Conservation (phyloP, 2,113 vertebrate genomes). For the Salvelinus namaycush region DNA sequence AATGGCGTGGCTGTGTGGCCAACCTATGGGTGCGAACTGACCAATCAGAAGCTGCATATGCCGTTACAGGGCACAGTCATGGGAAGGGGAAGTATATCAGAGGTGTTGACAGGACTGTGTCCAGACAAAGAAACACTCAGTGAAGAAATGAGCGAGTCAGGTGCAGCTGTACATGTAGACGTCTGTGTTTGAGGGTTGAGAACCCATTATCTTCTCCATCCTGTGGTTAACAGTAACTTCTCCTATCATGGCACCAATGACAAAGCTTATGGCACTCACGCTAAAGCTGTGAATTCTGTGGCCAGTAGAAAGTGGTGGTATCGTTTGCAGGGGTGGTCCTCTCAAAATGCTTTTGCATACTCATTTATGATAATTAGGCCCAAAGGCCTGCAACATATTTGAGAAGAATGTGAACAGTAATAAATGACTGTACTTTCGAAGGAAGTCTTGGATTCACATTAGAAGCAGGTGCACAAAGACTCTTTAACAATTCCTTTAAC, state of each 20-base stretch:
- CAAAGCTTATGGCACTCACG: not conserved
- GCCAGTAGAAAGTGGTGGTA: not conserved
- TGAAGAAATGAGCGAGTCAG: conserved; percentile 38
- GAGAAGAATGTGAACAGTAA: too few species aligned
- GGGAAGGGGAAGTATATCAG: not conserved
- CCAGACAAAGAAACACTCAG: conserved; percentile 10
- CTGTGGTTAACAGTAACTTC: not conserved
- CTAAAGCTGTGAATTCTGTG: not conserved
- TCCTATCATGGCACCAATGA: not conserved
- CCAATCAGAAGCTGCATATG: conserved; percentile 52
- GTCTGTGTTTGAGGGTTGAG: not conserved
- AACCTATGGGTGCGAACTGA: conserved; percentile 28
- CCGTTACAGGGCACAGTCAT: conserved; percentile 19
- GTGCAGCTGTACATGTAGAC: conserved; percentile 8
- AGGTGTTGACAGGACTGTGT: conserved; percentile 21
- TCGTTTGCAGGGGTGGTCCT: not conserved
- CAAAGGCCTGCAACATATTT: too few species aligned
- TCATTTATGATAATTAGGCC: too few species aligned
- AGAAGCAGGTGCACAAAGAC: too few species aligned
- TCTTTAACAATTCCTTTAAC: not conserved
- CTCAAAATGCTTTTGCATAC: too few species aligned
- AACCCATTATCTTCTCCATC: not conserved
- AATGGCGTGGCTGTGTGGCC: not conserved
- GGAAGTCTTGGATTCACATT: too few species aligned
- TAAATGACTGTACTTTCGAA: too few species aligned